A percentile compares a stretch with the other conserved stretches of the same genome.
These are phyloP conservation scores for Amiota minor DNA, from an alignment of 2,888 invertebrate genomes.

Conservation along the genomic window DNA sequence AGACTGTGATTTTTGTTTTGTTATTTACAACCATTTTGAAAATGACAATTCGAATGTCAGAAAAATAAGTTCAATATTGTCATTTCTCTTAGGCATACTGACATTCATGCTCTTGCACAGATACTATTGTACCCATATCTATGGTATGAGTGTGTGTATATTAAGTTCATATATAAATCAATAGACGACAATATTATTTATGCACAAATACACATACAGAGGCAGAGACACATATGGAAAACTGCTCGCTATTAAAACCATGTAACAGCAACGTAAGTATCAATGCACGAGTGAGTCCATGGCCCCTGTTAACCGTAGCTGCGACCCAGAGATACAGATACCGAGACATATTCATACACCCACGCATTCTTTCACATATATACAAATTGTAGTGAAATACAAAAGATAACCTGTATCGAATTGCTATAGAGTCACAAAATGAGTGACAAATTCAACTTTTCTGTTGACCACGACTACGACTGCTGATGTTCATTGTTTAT, in stretches of 20 bases:
- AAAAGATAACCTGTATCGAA: slow-evolving; percentile 6
- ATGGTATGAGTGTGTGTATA: background rate
- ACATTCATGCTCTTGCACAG: background rate
- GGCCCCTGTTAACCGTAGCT: background rate
- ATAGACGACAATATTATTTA: slow-evolving; percentile 27
- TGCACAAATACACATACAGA: slow-evolving; percentile 9
- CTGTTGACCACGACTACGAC: too few relatives aligned
- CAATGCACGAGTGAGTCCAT: background rate
- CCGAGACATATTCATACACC: background rate
- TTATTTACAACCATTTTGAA: slow-evolving; percentile 21
- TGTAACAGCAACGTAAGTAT: background rate
- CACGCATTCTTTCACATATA: background rate
- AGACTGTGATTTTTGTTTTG: slow-evolving; percentile 8
- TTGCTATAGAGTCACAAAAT: background rate
- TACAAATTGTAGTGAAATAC: background rate
- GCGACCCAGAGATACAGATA: background rate
- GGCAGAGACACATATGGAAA: background rate
- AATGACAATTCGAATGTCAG: slow-evolving; percentile 24
- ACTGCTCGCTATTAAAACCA: background rate
- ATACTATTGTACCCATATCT: background rate
- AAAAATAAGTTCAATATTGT: background rate
- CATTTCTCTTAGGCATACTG: background rate
- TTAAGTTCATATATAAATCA: slow-evolving; percentile 17
- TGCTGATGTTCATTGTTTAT: too few relatives aligned
- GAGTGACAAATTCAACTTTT: too few relatives aligned